These are phyloP conservation scores for Fistularia tabacaria DNA, from an alignment of 2,797 vertebrate species.

Conservation along the genomic window DNA sequence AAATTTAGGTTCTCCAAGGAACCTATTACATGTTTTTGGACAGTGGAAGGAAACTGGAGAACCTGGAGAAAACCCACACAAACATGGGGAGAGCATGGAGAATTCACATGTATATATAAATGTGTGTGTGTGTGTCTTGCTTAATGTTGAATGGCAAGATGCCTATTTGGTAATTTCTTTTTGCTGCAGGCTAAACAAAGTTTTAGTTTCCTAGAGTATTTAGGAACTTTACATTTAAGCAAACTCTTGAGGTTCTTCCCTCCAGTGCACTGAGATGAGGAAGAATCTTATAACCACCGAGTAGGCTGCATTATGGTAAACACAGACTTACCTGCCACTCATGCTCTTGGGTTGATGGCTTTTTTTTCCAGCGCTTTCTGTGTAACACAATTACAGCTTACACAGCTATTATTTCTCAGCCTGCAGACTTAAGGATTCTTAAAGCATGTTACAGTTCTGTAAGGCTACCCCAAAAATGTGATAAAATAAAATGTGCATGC, in stretches of 20 bases:
- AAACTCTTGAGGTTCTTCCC: conserved; percentile 25
- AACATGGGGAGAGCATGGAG: no score
- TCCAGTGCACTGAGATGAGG: conserved; percentile 10
- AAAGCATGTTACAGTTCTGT: no score
- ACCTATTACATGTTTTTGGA: no score
- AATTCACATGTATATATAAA: no score
- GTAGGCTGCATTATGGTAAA: conserved; percentile 20
- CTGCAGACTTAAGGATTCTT: no score
- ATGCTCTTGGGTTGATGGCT: conserved; percentile 18
- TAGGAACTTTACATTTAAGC: conserved; percentile 33
- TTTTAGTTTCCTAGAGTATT: conserved; percentile 35
- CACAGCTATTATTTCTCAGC: no score
- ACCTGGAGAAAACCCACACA: no score
- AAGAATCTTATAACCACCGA: no score
- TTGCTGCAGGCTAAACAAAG: conserved; percentile 20
- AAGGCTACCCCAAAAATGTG: no score
- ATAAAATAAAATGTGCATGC: no score
- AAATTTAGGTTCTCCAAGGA: no score
- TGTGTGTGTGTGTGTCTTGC: conserved; percentile 1
- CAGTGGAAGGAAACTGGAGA: no score
- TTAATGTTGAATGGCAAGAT: conserved; percentile 19
- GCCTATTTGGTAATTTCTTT: conserved; percentile 31
- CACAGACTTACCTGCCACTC: conserved; percentile 41
- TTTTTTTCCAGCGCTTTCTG: neutral
- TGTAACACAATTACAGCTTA: neutral